A percentile compares a stretch with the other conserved stretches of the same genome.
Evolutionary conservation across 2,888 invertebrate species (phyloP).

Genomic region (Nymphalis urticae): DNA sequence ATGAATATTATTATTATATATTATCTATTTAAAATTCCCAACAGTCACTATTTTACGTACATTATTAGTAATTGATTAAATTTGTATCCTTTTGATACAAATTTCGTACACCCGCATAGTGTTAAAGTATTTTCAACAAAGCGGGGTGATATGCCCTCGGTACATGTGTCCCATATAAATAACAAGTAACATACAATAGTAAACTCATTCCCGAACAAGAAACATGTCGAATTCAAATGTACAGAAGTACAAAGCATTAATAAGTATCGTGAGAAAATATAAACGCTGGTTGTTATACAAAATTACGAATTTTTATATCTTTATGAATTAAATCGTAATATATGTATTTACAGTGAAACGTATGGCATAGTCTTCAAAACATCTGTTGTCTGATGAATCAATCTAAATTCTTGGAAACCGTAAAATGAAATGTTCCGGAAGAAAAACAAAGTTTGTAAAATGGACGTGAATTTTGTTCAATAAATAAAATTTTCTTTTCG

Average conservation of each 20-base stretch:
- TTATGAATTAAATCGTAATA: too few relatives aligned
- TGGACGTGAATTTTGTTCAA: background rate
- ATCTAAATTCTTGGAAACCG: slow-evolving; percentile 47
- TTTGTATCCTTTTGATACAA: slow-evolving; percentile 5
- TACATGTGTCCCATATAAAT: slow-evolving; percentile 38
- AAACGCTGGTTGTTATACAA: background rate
- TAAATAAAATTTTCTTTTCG: background rate
- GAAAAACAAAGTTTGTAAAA: slow-evolving; percentile 13
- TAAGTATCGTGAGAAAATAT: slow-evolving; percentile 24
- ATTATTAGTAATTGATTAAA: background rate
- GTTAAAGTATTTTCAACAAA: slow-evolving; percentile 36
- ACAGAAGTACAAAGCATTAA: background rate
- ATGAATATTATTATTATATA: too few relatives aligned
- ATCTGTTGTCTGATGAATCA: slow-evolving; percentile 46
- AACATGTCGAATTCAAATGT: slow-evolving; percentile 24
- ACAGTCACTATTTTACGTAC: too few relatives aligned
- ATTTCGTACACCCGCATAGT: slow-evolving; percentile 59
- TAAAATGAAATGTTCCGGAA: slow-evolving; percentile 38
- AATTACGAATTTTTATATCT: too few relatives aligned
- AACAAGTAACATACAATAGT: slow-evolving; percentile 29
- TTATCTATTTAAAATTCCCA: too few relatives aligned
- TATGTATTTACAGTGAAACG: too few relatives aligned
- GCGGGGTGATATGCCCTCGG: slow-evolving; percentile 30
- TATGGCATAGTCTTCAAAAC: background rate
- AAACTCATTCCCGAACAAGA: slow-evolving; percentile 5